These are phyloP conservation scores for Bicyclus anynana DNA, from an alignment of 1,140 invertebrate genomes.

Conservation along the genomic window DNA sequence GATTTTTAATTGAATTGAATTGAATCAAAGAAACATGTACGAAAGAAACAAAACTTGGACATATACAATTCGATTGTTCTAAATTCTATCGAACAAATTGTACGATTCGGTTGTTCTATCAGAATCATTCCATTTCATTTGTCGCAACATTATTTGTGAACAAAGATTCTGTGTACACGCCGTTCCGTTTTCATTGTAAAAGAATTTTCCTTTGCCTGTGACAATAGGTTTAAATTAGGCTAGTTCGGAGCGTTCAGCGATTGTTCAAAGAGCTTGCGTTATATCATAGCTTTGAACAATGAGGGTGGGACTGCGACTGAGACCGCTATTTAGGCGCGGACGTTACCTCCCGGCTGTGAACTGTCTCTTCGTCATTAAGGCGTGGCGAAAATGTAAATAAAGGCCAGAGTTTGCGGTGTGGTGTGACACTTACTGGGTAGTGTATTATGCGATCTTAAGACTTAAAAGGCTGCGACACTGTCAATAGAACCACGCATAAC, in stretches of 20 bases:
- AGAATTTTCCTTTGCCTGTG: neutral
- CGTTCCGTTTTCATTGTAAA: neutral
- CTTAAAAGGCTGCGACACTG: too few species aligned
- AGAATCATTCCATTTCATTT: too few species aligned
- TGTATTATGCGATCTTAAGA: too few species aligned
- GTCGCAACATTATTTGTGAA: neutral
- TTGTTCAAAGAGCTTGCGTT: constrained; percentile 1
- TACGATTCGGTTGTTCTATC: too few species aligned
- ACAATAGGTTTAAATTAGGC: constrained; percentile 4
- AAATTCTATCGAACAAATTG: too few species aligned
- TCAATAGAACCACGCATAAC: too few species aligned
- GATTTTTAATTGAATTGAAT: too few species aligned
- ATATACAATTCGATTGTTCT: too few species aligned
- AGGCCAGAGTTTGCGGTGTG: too few species aligned
- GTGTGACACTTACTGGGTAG: too few species aligned
- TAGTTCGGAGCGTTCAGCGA: neutral
- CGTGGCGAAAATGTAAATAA: neutral
- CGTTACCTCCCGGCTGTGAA: neutral
- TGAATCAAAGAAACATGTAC: too few species aligned
- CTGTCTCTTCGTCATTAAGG: neutral
- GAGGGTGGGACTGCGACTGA: neutral
- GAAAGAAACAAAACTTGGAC: too few species aligned
- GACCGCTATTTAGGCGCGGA: neutral
- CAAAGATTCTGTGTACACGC: neutral
- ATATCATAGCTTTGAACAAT: constrained; percentile 6